Percentiles rank a stretch among this genome's conserved stretches.
These are phyloP conservation scores for Dioctria rufipes DNA, from an alignment of 2,888 invertebrate species.

Conservation along the genomic window DNA sequence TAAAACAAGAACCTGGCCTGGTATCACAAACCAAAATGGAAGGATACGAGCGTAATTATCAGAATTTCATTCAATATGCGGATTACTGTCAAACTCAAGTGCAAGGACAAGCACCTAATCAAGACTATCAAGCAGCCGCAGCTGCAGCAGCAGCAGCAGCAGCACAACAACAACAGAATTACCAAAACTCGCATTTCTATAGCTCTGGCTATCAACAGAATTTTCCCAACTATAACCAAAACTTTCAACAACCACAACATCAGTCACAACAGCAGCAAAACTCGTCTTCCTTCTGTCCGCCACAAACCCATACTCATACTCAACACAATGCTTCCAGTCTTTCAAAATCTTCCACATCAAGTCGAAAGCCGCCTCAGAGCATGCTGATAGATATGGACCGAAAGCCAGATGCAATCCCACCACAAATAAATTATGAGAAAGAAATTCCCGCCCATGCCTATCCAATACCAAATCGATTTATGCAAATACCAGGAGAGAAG, in stretches of 20 bases:
- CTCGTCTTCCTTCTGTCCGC: constrained; percentile 62
- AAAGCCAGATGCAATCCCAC: constrained; percentile 69
- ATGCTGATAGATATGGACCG: constrained; percentile 66
- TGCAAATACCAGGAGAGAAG: constrained; percentile 61
- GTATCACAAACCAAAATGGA: constrained; percentile 70
- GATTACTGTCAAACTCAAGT: constrained; percentile 71
- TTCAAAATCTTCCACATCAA: constrained; percentile 60
- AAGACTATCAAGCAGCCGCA: constrained; percentile 63
- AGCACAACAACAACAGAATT: constrained; percentile 63
- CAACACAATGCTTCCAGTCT: constrained; percentile 58
- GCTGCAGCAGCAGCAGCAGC: constrained; percentile 63
- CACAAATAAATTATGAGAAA: constrained; percentile 71
- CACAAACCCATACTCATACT: constrained; percentile 55
- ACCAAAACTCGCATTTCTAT: constrained; percentile 58
- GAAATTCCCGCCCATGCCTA: constrained; percentile 71
- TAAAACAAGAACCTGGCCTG: constrained; percentile 70
- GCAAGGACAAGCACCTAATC: constrained; percentile 65
- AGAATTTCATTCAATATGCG: constrained; percentile 71
- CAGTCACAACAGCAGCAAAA: constrained; percentile 64
- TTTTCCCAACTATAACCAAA: constrained; percentile 56
- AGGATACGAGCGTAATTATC: constrained; percentile 71
- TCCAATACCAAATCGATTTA: constrained; percentile 68
- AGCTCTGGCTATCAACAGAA: constrained; percentile 57
- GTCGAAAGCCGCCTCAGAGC: constrained; percentile 23
- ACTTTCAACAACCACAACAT: constrained; percentile 56